These are phyloP conservation scores for Leguminivora glycinivorella DNA, from an alignment of 1,140 invertebrate species.

Conservation along the genomic window DNA sequence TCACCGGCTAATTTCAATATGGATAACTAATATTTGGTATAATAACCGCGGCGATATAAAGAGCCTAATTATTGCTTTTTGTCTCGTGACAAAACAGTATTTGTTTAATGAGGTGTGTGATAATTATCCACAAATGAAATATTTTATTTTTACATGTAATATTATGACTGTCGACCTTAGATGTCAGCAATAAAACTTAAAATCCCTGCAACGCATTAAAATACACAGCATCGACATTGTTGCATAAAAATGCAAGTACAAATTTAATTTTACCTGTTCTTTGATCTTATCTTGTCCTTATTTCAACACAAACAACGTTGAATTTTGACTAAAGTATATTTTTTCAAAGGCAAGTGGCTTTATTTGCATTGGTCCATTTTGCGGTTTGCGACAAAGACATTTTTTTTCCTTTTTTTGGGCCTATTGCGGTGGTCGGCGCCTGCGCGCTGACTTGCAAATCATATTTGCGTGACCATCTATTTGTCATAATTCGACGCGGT, in stretches of 20 bases:
- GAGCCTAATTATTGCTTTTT: slow-evolving; percentile 35
- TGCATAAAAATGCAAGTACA: slow-evolving; percentile 15
- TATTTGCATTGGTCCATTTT: slow-evolving; percentile 33
- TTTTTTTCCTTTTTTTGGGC: slow-evolving; percentile 37
- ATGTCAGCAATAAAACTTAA: not conserved
- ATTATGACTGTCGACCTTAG: not conserved
- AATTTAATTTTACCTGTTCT: not conserved
- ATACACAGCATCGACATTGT: not conserved
- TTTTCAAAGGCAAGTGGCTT: not conserved
- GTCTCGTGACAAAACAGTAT: slow-evolving; percentile 48
- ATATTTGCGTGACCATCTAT: slow-evolving; percentile 41
- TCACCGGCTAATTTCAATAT: slow-evolving; percentile 39
- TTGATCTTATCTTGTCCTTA: not conserved
- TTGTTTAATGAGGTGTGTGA: slow-evolving; percentile 47
- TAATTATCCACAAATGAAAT: slow-evolving; percentile 42
- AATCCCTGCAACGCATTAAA: not conserved
- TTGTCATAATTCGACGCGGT: slow-evolving; percentile 51
- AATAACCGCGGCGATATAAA: slow-evolving; percentile 35
- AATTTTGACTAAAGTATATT: slow-evolving; percentile 21
- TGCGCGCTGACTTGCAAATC: slow-evolving; percentile 56
- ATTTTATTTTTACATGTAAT: not conserved
- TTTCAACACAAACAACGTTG: not conserved
- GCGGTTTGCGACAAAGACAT: slow-evolving; percentile 68
- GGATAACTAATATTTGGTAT: slow-evolving; percentile 47
- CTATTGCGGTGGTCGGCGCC: slow-evolving; percentile 49